Conservation (phyloP, 2,888 invertebrate genomes). For the Cheiracanthium punctorium region DNA sequence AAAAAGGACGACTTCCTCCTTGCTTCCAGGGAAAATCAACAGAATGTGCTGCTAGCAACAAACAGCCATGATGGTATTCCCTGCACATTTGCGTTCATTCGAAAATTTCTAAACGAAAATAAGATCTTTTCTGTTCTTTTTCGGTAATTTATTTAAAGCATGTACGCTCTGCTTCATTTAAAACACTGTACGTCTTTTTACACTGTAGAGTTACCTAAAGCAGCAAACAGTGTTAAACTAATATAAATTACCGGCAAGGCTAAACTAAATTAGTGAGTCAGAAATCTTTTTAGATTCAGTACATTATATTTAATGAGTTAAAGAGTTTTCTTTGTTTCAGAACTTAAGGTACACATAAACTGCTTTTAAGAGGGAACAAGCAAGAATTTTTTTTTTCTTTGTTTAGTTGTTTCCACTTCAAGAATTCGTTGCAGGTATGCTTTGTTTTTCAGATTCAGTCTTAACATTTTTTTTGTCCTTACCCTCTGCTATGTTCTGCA, state of each 20-base stretch:
- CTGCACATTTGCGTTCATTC: too few species aligned
- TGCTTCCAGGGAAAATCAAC: too few species aligned
- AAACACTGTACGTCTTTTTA: background rate
- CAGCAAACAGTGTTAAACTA: background rate
- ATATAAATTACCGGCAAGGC: conserved; percentile 1
- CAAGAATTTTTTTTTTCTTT: too few species aligned
- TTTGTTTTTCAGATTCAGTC: too few species aligned
- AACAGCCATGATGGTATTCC: too few species aligned
- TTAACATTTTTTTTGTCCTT: too few species aligned
- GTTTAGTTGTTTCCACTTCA: background rate
- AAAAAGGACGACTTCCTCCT: too few species aligned
- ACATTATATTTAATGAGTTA: conserved; percentile 2
- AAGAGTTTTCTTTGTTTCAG: background rate
- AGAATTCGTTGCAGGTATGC: background rate
- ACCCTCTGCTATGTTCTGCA: too few species aligned
- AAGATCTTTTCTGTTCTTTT: too few species aligned
- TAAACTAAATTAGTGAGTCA: background rate
- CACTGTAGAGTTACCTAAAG: background rate
- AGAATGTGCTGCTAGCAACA: too few species aligned
- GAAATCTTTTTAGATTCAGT: background rate
- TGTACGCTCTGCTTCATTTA: background rate
- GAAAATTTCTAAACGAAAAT: too few species aligned
- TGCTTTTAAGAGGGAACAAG: background rate
- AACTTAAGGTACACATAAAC: background rate
- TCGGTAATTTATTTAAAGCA: conserved; percentile 9